Evolutionary conservation across 1,140 invertebrate genomes (phyloP), one percentile per base, ranked within the genome.

Genomic region (Zaprionus kolodkinae): DNA sequence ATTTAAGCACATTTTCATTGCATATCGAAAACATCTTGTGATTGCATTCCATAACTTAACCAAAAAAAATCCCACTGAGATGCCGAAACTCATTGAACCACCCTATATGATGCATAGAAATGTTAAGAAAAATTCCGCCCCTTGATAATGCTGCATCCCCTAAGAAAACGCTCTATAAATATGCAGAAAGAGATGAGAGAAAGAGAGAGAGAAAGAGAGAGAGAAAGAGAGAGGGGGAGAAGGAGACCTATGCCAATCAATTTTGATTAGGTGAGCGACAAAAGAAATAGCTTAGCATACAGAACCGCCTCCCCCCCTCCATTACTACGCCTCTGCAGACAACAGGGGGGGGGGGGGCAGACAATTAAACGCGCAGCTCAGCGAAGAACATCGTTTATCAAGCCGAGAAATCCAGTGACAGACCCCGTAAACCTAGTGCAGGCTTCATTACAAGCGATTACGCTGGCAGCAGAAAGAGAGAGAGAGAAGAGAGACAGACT

Each of bases 401-500:
- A 62, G 38, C 64, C 52, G 36, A 52, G 38, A 65, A 36, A 50
- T 25, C 55, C 56, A 50, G 17, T 67, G 45, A 62, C 57, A 48
- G 61, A 40, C 6, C 13, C 45, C 17, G 45, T 50, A 61, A 52
- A 80, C 64, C 70, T 85, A 74, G 74, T 82, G 76, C 76, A 66
- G 50, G 83, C 84, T 74, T 83, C 80, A 88, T 84, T 83, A 78
- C 84, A 78, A 79, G 72, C 85, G 85, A 89, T 88, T 88, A 89
- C 80, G 54, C 30, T 30, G 13, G 6, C 1, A 36, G 27, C 40
- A 38, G 21, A 27, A 6, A 4, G 59, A n/a, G 30, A 38, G 21
- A 27, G 11, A 4, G 59, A n/a, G 30, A 12, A 35, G 9, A 70
- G 17, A 9, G 12, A 10, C n/a, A 35, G 5, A 45, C 0, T 3